Evolutionary conservation across 37 sponge, comb jelly and placozoan genomes (phyloP), one percentile per base, ranked within the genome.

Genomic region (Dysidea cf. avara): DNA sequence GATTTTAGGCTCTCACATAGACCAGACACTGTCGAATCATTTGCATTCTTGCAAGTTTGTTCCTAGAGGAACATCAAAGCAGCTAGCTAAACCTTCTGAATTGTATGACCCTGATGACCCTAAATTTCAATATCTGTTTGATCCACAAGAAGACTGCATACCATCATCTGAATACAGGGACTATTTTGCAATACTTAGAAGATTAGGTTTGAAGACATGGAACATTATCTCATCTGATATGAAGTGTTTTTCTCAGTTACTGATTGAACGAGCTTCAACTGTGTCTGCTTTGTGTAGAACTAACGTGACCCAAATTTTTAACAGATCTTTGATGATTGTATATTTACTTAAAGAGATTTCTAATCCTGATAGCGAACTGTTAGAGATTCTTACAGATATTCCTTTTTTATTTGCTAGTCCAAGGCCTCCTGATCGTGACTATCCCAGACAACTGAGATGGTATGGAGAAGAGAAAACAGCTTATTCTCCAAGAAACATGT

Each of bases 161-260:
- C 81, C 87, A 24, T 51, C 29, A 32, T 3, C 7, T 14, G 32
- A 64, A 16, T 86, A 75, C 21, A 0, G 22, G 28, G 17, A 22
- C 18, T 36, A n/a, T 29, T 37, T 53, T 46, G n/a, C 48, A n/a
- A 38, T 57, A 29, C 57, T 86, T 1, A n/a, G 38, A 29, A 16
- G 25, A 22, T 14, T 67, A 7, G 87, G 87, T 2, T 16, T 86
- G 30, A 43, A 67, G 4, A 63, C 58, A 25, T 86, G 87, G 87
- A n/a, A 59, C 33, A 26, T 36, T 11, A 14, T 82, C 12, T 17
- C 29, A 14, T 6, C 20, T 35, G 24, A 65, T 31, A 9, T 16
- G 36, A 51, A 62, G 9, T n/a, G 51, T 39, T 68, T 82, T 3
- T n/a, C 1, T 34, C 21, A 34, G 0, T 75, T 74, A 16, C 34